These are phyloP conservation scores for Ibycter americanus DNA, from an alignment of 2,797 vertebrate genomes.

Conservation along the genomic window DNA sequence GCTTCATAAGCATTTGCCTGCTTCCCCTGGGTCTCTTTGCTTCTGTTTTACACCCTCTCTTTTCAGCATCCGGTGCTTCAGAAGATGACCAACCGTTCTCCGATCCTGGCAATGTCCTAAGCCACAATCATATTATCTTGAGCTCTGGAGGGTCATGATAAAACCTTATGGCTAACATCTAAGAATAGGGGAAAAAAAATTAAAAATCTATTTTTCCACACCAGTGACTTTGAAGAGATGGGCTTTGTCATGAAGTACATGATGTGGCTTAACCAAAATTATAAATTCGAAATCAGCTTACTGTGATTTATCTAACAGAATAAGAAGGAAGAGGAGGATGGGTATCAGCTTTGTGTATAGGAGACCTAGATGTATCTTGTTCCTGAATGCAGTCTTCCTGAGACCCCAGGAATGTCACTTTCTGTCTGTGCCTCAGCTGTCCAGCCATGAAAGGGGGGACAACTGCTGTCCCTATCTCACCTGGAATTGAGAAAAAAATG, in stretches of 20 bases:
- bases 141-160: not conserved
- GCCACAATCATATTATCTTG: not conserved
- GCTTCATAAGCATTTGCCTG: slow-evolving; percentile 4
- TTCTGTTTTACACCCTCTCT: slow-evolving; percentile 6
- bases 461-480: not conserved
- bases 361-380: not conserved
- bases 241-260: not conserved
- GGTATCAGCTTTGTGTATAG: fast-evolving
- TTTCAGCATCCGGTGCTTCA: not conserved
- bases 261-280: not conserved
- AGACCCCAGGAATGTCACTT: not conserved
- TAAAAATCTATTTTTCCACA: not conserved
- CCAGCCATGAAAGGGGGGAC: not conserved
- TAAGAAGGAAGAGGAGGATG: not conserved
- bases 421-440: not conserved
- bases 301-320: not conserved
- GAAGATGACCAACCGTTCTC: slow-evolving; percentile 7
- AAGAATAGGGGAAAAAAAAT: not conserved
- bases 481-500: not conserved
- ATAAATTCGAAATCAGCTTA: not conserved
- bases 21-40: slow-evolving; percentile 19
- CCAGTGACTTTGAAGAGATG: not conserved
- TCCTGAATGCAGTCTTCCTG: not conserved
- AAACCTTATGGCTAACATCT: not conserved
- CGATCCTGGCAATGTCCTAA: not conserved